These are phyloP conservation scores for Mungos mungo DNA, from an alignment of 2,113 vertebrate genomes.

Conservation along the genomic window DNA sequence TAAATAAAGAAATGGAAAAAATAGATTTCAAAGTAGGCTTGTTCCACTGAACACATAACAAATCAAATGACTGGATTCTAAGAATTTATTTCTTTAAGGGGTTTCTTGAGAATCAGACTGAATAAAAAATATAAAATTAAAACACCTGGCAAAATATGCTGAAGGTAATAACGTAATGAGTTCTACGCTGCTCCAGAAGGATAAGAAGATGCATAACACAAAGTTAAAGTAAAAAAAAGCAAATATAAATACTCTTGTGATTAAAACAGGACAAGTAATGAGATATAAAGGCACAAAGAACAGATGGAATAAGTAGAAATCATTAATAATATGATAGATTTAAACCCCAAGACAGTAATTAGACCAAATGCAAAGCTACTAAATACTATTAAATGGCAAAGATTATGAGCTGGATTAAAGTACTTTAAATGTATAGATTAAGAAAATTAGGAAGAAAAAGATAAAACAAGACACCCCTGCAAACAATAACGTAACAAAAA, in stretches of 20 bases:
- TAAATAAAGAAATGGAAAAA: constrained; percentile 36
- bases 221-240: background rate
- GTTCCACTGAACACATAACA: background rate
- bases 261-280: background rate
- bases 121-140: background rate
- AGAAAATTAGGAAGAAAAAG: background rate
- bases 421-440: background rate
- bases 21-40: constrained; percentile 53
- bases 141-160: background rate
- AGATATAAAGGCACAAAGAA: background rate
- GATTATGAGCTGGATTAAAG: background rate
- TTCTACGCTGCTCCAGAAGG: background rate
- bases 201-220: background rate
- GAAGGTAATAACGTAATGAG: background rate
- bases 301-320: background rate
- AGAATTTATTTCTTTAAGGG: background rate
- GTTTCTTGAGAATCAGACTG: background rate
- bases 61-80: background rate
- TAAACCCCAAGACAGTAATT: background rate
- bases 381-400: background rate
- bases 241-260: background rate
- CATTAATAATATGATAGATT: background rate
- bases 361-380: background rate
- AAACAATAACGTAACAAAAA: background rate
- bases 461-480: background rate